These are phyloP conservation scores for Amblyopsis rosae DNA, from an alignment of 2,113 vertebrate genomes.

Conservation along the genomic window DNA sequence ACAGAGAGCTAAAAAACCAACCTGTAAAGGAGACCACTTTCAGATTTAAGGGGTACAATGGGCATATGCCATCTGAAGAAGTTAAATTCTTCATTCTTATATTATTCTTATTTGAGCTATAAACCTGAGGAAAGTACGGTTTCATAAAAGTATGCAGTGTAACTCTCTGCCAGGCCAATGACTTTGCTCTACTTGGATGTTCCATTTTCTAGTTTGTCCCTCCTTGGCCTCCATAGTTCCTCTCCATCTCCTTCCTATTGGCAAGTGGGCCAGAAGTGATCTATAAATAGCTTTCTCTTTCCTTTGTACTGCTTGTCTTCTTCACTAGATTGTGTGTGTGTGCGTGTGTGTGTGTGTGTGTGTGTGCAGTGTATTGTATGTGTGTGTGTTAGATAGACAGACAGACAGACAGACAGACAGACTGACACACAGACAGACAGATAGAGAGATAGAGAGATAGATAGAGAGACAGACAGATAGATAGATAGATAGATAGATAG, in stretches of 20 bases:
- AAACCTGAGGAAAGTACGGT: conserved; percentile 1
- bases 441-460: neutral
- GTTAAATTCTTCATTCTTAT: no score
- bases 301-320: conserved; percentile 41
- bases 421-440: neutral
- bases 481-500: conserved; percentile 13
- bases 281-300: conserved; percentile 74
- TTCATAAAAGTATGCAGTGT: conserved; percentile 6
- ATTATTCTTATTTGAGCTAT: neutral
- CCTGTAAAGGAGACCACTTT: no score
- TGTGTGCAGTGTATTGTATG: no score
- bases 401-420: conserved; percentile 11
- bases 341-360: no score
- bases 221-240: conserved; percentile 73
- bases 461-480: neutral
- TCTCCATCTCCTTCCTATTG: conserved; percentile 78
- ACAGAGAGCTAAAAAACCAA: neutral
- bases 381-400: conserved; percentile 33
- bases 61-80: no score
- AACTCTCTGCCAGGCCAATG: conserved; percentile 19
- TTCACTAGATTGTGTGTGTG: conserved; percentile 58
- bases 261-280: conserved; percentile 81
- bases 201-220: conserved; percentile 65
- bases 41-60: no score
- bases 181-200: conserved; percentile 61